Evolutionary conservation across 2,113 vertebrate genomes (phyloP).

Genomic region (Muscicapa adusta): DNA sequence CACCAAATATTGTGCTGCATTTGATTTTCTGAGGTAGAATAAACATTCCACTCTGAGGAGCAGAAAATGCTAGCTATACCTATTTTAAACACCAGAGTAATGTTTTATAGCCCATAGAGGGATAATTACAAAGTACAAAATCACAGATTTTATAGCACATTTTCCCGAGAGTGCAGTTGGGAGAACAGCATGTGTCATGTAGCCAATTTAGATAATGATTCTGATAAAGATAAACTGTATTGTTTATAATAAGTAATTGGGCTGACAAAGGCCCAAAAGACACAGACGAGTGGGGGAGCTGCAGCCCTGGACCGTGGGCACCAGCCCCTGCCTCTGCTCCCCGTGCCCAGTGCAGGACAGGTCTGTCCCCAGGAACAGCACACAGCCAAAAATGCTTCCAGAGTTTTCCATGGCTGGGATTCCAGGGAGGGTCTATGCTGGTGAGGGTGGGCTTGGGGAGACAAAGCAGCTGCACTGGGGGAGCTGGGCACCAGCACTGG

Average conservation of each 20-base stretch:
- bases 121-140: slow-evolving; percentile 90
- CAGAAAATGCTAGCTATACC: slow-evolving; percentile 73
- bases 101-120: slow-evolving; percentile 88
- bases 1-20: slow-evolving; percentile 51
- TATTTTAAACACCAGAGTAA: slow-evolving; percentile 81
- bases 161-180: slow-evolving; percentile 91
- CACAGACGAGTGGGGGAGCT: not conserved
- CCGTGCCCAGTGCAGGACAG: rapidly evolving
- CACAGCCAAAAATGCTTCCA: rapidly evolving
- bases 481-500: not conserved
- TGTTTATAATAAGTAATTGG: slow-evolving; percentile 98
- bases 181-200: slow-evolving; percentile 90
- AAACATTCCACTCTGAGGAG: slow-evolving; percentile 17
- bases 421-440: not conserved
- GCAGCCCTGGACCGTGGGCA: rapidly evolving
- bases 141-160: slow-evolving; percentile 76
- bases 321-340: not conserved
- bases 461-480: not conserved
- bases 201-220: slow-evolving; percentile 99
- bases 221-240: slow-evolving; percentile 96
- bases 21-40: slow-evolving; percentile 59
- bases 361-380: rapidly evolving
- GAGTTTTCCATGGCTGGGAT: not conserved
- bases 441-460: not conserved
- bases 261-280: slow-evolving; percentile 77